These are phyloP conservation scores for Oenanthe oenanthe DNA, from an alignment of 2,113 vertebrate genomes.

Conservation along the genomic window DNA sequence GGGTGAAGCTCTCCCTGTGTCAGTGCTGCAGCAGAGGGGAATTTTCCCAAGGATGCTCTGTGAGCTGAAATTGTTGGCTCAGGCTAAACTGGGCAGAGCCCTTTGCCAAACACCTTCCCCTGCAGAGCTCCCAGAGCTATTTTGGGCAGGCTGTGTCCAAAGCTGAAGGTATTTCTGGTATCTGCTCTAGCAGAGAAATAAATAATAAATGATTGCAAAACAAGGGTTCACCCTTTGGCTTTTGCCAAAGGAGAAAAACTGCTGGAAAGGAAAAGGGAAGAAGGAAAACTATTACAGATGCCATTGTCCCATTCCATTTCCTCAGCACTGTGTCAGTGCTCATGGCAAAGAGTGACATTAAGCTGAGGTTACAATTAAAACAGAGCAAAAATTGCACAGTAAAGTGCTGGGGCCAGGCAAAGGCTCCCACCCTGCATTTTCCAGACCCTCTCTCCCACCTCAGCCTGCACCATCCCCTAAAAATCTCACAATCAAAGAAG, in stretches of 20 bases:
- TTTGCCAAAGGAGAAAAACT: background rate
- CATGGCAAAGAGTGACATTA: background rate
- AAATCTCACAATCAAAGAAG: background rate
- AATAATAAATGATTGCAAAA: background rate
- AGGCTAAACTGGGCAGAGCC: background rate
- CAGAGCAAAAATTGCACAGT: fast-evolving
- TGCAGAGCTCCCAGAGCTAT: background rate
- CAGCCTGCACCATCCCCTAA: background rate
- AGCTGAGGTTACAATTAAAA: background rate
- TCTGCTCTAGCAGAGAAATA: background rate
- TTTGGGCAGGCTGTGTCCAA: background rate
- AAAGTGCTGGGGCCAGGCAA: background rate
- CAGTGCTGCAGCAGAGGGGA: background rate
- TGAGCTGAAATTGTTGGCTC: background rate
- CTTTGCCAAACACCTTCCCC: background rate
- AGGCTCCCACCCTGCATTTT: background rate
- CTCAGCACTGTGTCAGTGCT: background rate
- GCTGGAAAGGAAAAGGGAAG: background rate
- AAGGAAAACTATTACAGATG: background rate
- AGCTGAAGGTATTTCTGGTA: background rate
- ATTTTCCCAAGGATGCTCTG: background rate
- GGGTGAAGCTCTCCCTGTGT: background rate
- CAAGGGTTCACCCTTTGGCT: background rate
- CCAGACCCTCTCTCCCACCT: background rate
- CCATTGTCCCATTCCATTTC: background rate